Evolutionary conservation across 2,797 vertebrate species (phyloP).

Genomic region (Tolypeutes matacus): DNA sequence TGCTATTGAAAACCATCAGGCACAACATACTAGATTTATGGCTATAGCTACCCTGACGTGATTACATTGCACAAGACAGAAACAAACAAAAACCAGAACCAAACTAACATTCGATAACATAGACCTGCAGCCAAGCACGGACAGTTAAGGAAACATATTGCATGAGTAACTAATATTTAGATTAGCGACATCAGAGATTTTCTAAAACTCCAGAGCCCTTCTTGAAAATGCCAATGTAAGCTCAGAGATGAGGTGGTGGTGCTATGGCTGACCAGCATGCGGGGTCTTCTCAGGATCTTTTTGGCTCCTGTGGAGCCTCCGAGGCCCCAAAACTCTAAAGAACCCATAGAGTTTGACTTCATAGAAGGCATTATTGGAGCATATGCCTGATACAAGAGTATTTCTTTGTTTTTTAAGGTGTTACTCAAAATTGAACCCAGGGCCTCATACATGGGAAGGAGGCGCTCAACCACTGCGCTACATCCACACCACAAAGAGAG

Average conservation of each 20-base stretch:
- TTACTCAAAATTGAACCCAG: no score
- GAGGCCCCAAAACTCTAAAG: not conserved
- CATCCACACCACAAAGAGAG: no score
- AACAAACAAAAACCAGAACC: conserved; percentile 34
- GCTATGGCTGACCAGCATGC: rapidly evolving
- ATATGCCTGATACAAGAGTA: not conserved
- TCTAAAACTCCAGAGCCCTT: not conserved
- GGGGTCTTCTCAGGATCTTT: no score
- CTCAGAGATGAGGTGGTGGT: not conserved
- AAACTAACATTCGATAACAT: not conserved
- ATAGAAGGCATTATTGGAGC: not conserved
- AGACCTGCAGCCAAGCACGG: not conserved
- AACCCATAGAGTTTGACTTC: not conserved
- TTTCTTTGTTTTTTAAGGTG: not conserved
- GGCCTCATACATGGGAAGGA: no score
- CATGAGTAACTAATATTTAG: not conserved
- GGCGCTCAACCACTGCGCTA: no score
- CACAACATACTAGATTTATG: not conserved
- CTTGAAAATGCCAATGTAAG: not conserved
- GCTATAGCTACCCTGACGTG: not conserved
- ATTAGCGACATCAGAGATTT: not conserved
- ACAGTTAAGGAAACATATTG: not conserved
- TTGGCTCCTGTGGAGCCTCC: not conserved
- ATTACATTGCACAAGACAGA: not conserved
- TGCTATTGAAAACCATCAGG: conserved; percentile 34